phyloP scores from a whole-genome alignment of 2,797 vertebrate genomes.

The Melanotaenia trifasciata region DNA sequence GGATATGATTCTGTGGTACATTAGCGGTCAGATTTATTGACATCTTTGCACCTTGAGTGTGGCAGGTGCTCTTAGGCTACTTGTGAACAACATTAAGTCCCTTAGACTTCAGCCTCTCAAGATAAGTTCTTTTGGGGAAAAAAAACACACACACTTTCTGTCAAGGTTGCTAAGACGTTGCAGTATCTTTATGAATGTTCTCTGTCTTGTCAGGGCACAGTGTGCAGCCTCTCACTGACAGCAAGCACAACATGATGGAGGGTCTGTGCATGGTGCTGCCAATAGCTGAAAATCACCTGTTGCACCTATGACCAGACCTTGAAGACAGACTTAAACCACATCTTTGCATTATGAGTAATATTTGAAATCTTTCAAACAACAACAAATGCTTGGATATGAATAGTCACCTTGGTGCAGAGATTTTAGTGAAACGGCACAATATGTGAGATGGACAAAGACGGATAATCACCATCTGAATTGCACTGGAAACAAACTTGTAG shows the following conservation, averaged over 20 bases:
- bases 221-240: conserved; percentile 61
- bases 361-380: conserved; percentile 31
- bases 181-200: conserved; percentile 73
- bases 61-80: conserved; percentile 80
- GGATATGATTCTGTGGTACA: conserved; percentile 75
- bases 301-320: conserved; percentile 54
- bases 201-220: conserved; percentile 66
- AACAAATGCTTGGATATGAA: conserved; percentile 1
- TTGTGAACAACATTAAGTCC: conserved; percentile 64
- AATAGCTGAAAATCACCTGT: conserved; percentile 69
- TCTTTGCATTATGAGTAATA: conserved; percentile 11
- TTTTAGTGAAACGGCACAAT: conserved; percentile 3
- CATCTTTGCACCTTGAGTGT: conserved; percentile 77
- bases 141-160: conserved; percentile 20
- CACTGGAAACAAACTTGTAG: background rate
- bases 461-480: background rate
- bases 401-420: background rate
- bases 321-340: conserved; percentile 39
- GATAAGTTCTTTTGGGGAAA: conserved; percentile 15
- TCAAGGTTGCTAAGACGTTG: conserved; percentile 72
- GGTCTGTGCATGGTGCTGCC: conserved; percentile 38
- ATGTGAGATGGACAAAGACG: background rate
- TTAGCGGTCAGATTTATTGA: conserved; percentile 84
- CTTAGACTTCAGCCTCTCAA: conserved; percentile 53
- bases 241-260: conserved; percentile 65